phyloP scores from a whole-genome alignment of 1,140 invertebrate genomes.

The Oncopodura yosiiana region DNA sequence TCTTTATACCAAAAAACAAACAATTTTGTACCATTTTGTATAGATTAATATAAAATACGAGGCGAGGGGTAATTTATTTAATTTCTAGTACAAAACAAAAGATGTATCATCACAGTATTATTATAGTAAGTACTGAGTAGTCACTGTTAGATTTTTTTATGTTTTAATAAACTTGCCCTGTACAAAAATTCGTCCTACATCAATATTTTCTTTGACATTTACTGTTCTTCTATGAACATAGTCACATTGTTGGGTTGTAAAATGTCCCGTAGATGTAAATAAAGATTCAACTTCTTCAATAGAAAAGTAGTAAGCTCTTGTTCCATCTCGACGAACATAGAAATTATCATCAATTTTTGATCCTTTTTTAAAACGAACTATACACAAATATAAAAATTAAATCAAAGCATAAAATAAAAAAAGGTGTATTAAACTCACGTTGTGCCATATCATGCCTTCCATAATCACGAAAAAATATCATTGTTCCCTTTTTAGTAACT shows the following conservation, averaged over 20 bases:
- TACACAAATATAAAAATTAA: no score
- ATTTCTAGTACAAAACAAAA: no score
- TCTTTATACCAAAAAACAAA: no score
- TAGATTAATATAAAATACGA: no score
- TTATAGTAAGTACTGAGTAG: no score
- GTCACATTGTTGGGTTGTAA: constrained; percentile 52
- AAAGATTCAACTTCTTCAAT: constrained; percentile 54
- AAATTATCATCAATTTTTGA: constrained; percentile 90
- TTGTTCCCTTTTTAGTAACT: constrained; percentile 66
- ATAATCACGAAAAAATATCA: constrained; percentile 89
- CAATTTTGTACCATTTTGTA: no score
- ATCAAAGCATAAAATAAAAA: no score
- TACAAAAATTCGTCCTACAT: constrained; percentile 81
- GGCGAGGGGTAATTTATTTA: no score
- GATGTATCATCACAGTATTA: no score
- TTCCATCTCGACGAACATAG: constrained; percentile 95
- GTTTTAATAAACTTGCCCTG: constrained; percentile 68
- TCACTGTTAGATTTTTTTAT: no score
- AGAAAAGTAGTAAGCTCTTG: constrained; percentile 75
- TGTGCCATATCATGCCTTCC: constrained; percentile 97
- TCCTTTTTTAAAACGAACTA: constrained; percentile 84
- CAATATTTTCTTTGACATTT: constrained; percentile 80
- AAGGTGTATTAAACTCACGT: no score
- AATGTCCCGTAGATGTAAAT: constrained; percentile 53
- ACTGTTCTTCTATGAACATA: constrained; percentile 79